Conservation (phyloP, 2,797 vertebrate species). For the Cynopterus sphinx region DNA sequence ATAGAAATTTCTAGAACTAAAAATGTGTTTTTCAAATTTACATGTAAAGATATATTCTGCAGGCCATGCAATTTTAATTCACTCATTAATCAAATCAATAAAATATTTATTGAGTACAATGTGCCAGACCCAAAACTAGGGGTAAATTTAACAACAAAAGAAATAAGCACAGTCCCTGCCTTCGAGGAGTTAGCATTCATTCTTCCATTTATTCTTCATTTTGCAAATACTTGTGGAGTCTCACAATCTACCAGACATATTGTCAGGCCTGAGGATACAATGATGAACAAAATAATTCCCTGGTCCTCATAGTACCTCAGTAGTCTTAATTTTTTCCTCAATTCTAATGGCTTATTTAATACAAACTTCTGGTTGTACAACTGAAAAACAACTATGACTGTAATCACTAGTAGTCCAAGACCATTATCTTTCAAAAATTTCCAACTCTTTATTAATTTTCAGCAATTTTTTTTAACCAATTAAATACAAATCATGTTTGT, state of each 20-base stretch:
- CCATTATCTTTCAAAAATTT: background rate
- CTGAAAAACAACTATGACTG: background rate
- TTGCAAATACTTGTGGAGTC: background rate
- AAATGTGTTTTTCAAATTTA: background rate
- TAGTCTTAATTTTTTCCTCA: background rate
- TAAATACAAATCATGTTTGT: background rate
- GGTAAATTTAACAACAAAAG: background rate
- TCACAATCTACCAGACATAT: background rate
- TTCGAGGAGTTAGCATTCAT: background rate
- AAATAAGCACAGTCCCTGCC: background rate
- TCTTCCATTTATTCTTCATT: background rate
- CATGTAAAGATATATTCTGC: background rate
- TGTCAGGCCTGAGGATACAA: background rate
- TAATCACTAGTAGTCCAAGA: background rate
- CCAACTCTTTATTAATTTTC: conserved; percentile 1
- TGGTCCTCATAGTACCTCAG: background rate
- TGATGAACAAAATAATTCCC: background rate
- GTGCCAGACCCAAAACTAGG: background rate
- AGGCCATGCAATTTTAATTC: background rate
- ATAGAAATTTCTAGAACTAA: background rate
- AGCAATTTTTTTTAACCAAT: background rate
- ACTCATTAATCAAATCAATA: background rate
- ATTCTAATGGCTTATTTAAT: background rate
- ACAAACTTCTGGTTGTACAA: background rate
- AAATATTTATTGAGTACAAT: background rate